A percentile compares a stretch with the other conserved stretches of the same genome.
Evolutionary conservation across 2,888 invertebrate genomes (phyloP).

Genomic region (Chymomyza fuscimana): DNA sequence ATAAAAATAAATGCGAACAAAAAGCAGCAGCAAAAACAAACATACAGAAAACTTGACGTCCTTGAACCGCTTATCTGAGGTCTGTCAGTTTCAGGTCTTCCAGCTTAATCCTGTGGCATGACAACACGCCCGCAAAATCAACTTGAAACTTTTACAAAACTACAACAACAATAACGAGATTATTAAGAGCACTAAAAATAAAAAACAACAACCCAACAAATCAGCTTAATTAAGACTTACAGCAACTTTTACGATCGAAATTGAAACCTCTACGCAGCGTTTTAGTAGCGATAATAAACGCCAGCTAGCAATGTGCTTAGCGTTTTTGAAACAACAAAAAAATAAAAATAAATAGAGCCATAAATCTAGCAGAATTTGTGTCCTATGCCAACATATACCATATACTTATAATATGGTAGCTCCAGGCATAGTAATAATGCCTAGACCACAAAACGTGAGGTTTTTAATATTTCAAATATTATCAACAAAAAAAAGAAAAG

Average conservation of each 20-base stretch:
- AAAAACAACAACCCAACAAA: background rate
- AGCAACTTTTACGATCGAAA: background rate
- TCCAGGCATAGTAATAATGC: background rate
- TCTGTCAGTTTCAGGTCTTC: background rate
- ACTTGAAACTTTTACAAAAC: background rate
- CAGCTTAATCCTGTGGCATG: background rate
- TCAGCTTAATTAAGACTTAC: background rate
- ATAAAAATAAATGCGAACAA: background rate
- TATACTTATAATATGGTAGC: background rate
- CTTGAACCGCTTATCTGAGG: background rate
- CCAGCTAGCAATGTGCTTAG: no score
- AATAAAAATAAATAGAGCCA: no score
- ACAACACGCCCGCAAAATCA: background rate
- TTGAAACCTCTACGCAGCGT: background rate
- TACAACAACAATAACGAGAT: background rate
- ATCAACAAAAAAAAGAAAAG: background rate
- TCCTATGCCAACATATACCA: no score
- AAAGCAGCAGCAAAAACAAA: background rate
- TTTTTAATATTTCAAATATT: background rate
- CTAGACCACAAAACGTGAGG: background rate
- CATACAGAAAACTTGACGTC: background rate
- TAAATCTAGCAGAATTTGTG: no score
- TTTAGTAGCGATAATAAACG: background rate
- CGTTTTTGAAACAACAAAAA: no score
- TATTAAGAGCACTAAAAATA: background rate